Percentiles rank a stretch among this genome's conserved stretches.
These are phyloP conservation scores for Nothobranchius kuhntae DNA, from an alignment of 2,113 vertebrate genomes.

Conservation along the genomic window DNA sequence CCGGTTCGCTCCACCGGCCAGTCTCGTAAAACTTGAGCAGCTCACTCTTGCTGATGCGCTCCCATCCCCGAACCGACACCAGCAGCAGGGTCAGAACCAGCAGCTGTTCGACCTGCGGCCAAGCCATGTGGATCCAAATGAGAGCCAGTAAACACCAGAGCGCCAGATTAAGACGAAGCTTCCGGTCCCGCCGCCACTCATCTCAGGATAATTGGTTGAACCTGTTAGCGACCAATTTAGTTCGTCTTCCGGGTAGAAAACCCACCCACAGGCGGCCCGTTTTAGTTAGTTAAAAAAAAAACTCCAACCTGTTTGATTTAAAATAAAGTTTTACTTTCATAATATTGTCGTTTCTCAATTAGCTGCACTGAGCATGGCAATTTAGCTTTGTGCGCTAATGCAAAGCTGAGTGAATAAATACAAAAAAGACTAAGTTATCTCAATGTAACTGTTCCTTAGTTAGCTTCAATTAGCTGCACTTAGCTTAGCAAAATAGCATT, in stretches of 20 bases:
- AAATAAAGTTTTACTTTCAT: too few relatives aligned
- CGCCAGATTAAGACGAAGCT: not conserved
- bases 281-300: too few relatives aligned
- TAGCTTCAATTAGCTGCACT: too few relatives aligned
- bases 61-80: constrained; percentile 27
- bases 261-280: too few relatives aligned
- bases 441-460: too few relatives aligned
- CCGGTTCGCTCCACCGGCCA: not conserved
- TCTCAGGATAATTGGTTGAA: constrained; percentile 18
- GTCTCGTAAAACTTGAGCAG: not conserved
- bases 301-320: too few relatives aligned
- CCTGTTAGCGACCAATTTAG: constrained; percentile 24
- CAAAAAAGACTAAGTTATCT: too few relatives aligned
- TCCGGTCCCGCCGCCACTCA: accelerated
- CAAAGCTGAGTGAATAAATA: too few relatives aligned
- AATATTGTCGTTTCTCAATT: too few relatives aligned
- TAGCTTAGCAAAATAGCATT: not conserved
- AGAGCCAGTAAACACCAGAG: not conserved
- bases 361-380: too few relatives aligned
- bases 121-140: constrained; percentile 47
- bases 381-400: too few relatives aligned
- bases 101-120: constrained; percentile 12
- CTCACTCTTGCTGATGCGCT: not conserved
- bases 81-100: constrained; percentile 26
- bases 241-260: too few relatives aligned